Percentiles rank a stretch among this genome's conserved stretches.
Conservation (phyloP, 1,140 invertebrate species). For the Cydia pomonella region DNA sequence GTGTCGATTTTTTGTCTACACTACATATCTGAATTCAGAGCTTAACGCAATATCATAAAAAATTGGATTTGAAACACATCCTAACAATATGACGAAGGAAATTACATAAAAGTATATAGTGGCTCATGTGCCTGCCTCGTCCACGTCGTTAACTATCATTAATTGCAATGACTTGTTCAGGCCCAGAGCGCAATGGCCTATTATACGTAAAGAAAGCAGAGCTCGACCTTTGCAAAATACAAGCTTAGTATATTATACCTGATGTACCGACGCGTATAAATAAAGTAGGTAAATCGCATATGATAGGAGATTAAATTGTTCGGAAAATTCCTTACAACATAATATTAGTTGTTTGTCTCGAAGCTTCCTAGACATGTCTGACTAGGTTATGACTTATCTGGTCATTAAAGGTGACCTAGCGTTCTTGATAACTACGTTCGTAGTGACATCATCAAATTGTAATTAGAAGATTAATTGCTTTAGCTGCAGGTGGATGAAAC, state of each 20-base stretch:
- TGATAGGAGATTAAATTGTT: too few relatives aligned
- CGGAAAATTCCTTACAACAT: background rate
- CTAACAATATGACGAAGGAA: too few relatives aligned
- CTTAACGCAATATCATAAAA: too few relatives aligned
- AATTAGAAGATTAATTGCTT: conserved; percentile 7
- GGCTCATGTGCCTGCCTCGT: background rate
- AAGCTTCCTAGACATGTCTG: background rate
- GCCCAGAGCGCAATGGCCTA: background rate
- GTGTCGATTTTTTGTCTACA: too few relatives aligned
- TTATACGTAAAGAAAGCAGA: conserved; percentile 19
- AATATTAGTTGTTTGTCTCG: background rate
- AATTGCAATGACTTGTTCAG: conserved; percentile 12
- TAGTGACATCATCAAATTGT: conserved; percentile 16
- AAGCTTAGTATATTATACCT: too few relatives aligned
- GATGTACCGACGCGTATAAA: too few relatives aligned
- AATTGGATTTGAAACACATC: too few relatives aligned
- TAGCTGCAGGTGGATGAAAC: background rate
- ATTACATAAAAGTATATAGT: background rate
- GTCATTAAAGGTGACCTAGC: conserved; percentile 24
- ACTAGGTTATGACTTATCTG: background rate
- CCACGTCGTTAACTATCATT: background rate
- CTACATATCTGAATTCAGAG: too few relatives aligned
- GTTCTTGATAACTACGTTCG: conserved; percentile 11
- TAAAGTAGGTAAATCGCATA: too few relatives aligned
- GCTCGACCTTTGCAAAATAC: background rate